These are phyloP conservation scores for Strigamia crassipes DNA, from an alignment of 2,888 invertebrate genomes.

Conservation along the genomic window DNA sequence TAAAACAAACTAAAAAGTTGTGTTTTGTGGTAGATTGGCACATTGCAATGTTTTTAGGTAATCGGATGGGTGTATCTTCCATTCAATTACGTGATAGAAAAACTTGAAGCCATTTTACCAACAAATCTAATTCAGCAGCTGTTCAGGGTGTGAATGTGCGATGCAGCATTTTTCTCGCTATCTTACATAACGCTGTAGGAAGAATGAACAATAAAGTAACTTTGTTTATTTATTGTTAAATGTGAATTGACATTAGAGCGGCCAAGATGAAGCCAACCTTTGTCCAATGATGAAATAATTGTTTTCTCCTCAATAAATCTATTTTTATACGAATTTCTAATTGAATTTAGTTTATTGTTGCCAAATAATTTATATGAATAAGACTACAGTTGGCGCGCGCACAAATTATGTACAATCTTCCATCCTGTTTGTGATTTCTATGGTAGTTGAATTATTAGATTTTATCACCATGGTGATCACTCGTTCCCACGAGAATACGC, in stretches of 20 bases:
- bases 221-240: constrained; percentile 12
- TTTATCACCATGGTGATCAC: no score
- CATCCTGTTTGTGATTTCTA: no score
- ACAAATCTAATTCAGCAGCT: constrained; percentile 75
- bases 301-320: no score
- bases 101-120: constrained; percentile 78
- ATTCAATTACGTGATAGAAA: constrained; percentile 78
- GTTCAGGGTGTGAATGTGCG: constrained; percentile 61
- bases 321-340: no score
- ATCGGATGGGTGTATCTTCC: constrained; percentile 80
- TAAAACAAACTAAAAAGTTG: not conserved
- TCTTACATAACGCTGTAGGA: not conserved
- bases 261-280: no score
- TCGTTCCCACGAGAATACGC: no score
- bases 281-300: not conserved
- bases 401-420: no score
- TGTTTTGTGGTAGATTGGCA: constrained; percentile 42
- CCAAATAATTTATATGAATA: no score
- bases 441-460: no score
- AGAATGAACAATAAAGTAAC: constrained; percentile 2
- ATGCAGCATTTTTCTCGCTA: no score
- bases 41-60: constrained; percentile 62
- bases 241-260: not conserved
- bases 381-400: no score
- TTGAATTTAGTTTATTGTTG: no score